phyloP scores from a whole-genome alignment of 37 sponge, comb jelly and placozoan species.

The Bolinopsis microptera region DNA sequence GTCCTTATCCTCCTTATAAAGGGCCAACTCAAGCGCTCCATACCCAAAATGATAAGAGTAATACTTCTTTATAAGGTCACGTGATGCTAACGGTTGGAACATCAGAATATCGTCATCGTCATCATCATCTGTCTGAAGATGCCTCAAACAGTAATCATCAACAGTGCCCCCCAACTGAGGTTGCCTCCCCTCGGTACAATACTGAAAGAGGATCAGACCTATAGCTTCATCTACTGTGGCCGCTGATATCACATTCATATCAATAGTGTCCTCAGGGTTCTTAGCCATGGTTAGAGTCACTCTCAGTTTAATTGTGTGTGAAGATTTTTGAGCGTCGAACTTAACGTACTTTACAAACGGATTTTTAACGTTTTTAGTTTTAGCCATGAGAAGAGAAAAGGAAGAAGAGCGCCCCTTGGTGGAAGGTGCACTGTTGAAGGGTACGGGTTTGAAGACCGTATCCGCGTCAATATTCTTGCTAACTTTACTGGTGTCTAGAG shows the following conservation, averaged over 20 bases:
- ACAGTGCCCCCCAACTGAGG: conserved; percentile 32
- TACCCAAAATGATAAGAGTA: conserved; percentile 26
- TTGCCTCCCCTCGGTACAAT: conserved; percentile 46
- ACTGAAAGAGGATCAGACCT: conserved; percentile 49
- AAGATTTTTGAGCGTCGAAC: conserved; percentile 51
- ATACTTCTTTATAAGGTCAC: conserved; percentile 47
- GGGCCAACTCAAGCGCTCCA: conserved; percentile 10
- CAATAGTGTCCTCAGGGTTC: conserved; percentile 25
- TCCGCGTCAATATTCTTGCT: not conserved
- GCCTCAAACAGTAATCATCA: conserved; percentile 49
- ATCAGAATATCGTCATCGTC: conserved; percentile 46
- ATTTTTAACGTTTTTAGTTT: conserved; percentile 55
- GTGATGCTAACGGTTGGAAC: conserved; percentile 37
- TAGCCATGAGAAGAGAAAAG: conserved; percentile 56
- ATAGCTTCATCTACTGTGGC: conserved; percentile 56
- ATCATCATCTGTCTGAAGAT: conserved; percentile 32
- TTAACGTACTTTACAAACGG: conserved; percentile 42
- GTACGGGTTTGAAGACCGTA: conserved; percentile 11
- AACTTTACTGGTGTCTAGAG: conserved; percentile 45
- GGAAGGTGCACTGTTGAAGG: conserved; percentile 31
- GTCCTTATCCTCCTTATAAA: conserved; percentile 57
- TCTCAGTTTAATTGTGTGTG: not conserved
- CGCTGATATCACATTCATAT: conserved; percentile 1
- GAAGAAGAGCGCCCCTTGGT: conserved; percentile 42
- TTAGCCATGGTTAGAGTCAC: conserved; percentile 19